Base-by-base conservation (phyloP, 2,113 vertebrate species). In the Carlito syrichta region DNA sequence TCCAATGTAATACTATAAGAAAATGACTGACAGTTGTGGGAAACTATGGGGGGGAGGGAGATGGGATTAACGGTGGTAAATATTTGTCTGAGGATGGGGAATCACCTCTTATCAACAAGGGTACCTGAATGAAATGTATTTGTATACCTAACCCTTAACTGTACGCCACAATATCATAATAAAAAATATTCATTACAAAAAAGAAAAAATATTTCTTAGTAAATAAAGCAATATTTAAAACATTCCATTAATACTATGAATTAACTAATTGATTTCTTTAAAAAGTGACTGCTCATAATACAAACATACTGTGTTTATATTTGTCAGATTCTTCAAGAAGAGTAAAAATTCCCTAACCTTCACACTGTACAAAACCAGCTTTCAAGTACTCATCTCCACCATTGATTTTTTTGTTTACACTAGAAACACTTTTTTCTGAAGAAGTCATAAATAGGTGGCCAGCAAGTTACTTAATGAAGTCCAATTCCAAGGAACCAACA, bases 171-270 rank as follows among this genome's bases (percentile, higher is more conserved):
- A n/a, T n/a, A n/a, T n/a, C n/a, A n/a, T n/a, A n/a, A n/a, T n/a
- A n/a, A n/a, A n/a, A n/a, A n/a, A n/a, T n/a, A n/a, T n/a, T n/a
- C n/a, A n/a, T n/a, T n/a, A n/a, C n/a, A n/a, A n/a, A n/a, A n/a
- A n/a, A n/a, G n/a, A n/a, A n/a, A 81, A 94, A 86, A 38, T 62
- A 90, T 27, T 86, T 93, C 50, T 77, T 76, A 94, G 68, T 68
- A 19, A 78, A 93, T 12, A 84, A 60, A 90, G n/a, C 13, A 22
- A n/a, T 82, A 22, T 38, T 71, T 45, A 23, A 94, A 66, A 77
- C 16, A 86, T 86, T 82, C 32, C 63, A 45, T 90, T 77, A 88
- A 87, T 68, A 93, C 87, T 63, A 25, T 94, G 35, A 19, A 11
- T 90, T 50, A 90, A 8, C 20, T 81, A 86, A 82, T 20, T 73